Evolutionary conservation across 2,113 vertebrate species (phyloP), one percentile per base, ranked within the genome.

Genomic region (Lagopus muta): DNA sequence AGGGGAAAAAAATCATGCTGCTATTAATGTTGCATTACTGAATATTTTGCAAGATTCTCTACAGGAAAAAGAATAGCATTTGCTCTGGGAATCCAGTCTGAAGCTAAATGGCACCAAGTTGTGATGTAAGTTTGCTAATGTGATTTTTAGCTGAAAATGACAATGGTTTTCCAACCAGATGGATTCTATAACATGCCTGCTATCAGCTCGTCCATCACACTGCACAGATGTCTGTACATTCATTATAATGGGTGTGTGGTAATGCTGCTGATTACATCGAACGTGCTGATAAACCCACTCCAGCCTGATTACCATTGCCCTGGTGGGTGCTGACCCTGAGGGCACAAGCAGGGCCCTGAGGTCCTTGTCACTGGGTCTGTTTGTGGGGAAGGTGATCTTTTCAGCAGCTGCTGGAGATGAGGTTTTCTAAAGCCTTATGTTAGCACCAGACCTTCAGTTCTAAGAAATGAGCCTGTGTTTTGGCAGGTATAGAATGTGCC

Each of bases 161-260:
- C 92, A 86, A 82, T 86, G 82, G 36, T 67, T 95, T 94, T 76
- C 83, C 73, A 90, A 45, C 38, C 95, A 96, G 90, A 93, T 93
- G 95, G 93, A 89, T 96, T 94, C 74, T 84, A 17, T 94, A 91
- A 77, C 83, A 65, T 1, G 16, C 71, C 84, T 87, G 88, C 81
- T 88, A 82, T 95, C 93, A 94, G 86, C 88, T 95, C 88, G 93
- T 96, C 92, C 74, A 52, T 95, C 93, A 96, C 54, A 60, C 78
- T 75, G 43, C 0, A 0, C 92, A 64, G 83, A 82, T 92, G 62
- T 87, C 80, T 90, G 55, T 72, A 25, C 1, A 0, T 61, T 90
- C 4, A 10, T 90, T 90, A 38, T 47, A 77, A 64, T 1, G 58
- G 62, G 57, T 71, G 42, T 84, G 15, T 79, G 50, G 71, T 67